Evolutionary conservation across 1,140 invertebrate genomes (phyloP), one percentile per base, ranked within the genome.

Genomic region (Megalopta genalis): DNA sequence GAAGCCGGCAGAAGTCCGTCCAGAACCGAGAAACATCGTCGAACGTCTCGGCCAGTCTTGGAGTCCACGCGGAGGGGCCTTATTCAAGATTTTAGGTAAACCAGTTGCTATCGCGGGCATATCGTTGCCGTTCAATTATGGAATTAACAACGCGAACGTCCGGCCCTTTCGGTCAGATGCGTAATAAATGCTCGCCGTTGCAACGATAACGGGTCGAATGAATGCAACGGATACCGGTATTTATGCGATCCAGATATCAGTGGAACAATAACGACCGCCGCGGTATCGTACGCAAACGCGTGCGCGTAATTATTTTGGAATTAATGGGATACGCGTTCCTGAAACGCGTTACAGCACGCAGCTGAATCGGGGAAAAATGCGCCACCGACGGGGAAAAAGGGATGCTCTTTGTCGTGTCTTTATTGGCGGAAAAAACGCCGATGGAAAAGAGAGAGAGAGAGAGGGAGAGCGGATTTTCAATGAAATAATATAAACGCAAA

Each of bases 201-300:
- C 72, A 83, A 86, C 70, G 85, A 86, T 86, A 86, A 86, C 85
- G 85, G 84, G 67, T 23, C 72, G 77, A 86, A 86, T 86, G 85
- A 86, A 86, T 86, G 81, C 84, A 86, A 86, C 84, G 85, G 85
- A 86, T 86, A 86, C 67, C 72, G 83, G 83, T 86, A 86, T 86
- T 86, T 86, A 86, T 86, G 84, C 85, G 85, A 86, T 86, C 85
- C 76, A 86, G 85, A 86, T 86, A 86, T 86, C 84, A 86, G 80
- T 72, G 73, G 81, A 86, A 86, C 81, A 86, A 86, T 86, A 86
- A 86, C 84, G 80, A 57, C 65, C 70, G 52, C 63, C 64, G 63
- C 62, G 70, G 66, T 86, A 86, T 86, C 84, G 81, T 54, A 64
- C 67, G 80, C 70, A 63, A 75, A 71, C 75, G 69, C 83, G 76